These are phyloP conservation scores for Whitmania pigra DNA, from an alignment of 1,140 invertebrate species.

Conservation along the genomic window DNA sequence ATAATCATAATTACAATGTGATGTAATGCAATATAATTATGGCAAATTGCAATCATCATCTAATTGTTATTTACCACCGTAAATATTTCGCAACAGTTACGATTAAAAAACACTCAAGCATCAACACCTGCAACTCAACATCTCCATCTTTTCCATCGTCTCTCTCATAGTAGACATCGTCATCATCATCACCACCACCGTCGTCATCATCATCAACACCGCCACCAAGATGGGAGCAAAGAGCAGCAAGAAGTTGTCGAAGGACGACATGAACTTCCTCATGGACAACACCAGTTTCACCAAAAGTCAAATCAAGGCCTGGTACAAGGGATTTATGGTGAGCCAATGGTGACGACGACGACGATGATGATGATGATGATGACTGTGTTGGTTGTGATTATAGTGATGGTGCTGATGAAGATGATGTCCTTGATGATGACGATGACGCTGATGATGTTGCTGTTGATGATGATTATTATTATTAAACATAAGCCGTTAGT, in stretches of 20 bases:
- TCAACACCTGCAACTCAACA: too few species aligned
- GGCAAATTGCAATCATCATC: too few species aligned
- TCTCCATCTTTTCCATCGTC: too few species aligned
- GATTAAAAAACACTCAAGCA: too few species aligned
- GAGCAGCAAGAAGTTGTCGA: conserved; percentile 25
- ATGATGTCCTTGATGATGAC: not conserved
- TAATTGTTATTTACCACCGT: too few species aligned
- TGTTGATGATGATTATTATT: not conserved
- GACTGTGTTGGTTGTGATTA: not conserved
- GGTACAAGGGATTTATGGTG: conserved; percentile 45
- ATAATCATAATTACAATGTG: too few species aligned
- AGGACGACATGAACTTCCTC: conserved; percentile 40
- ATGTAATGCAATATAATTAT: too few species aligned
- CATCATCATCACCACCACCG: too few species aligned
- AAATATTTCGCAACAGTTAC: too few species aligned
- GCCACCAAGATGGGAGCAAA: not conserved
- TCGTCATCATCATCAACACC: too few species aligned
- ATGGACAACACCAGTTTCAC: conserved; percentile 42
- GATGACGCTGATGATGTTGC: not conserved
- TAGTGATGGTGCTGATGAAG: not conserved
- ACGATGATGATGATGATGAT: conserved; percentile 11
- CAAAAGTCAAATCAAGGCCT: conserved; percentile 42
- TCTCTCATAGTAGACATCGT: too few species aligned
- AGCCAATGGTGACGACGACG: conserved; percentile 20
- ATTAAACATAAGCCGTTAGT: not conserved